Evolutionary conservation across 2,888 invertebrate species (phyloP), one percentile per base, ranked within the genome.

Genomic region (Eupeodes luniger): DNA sequence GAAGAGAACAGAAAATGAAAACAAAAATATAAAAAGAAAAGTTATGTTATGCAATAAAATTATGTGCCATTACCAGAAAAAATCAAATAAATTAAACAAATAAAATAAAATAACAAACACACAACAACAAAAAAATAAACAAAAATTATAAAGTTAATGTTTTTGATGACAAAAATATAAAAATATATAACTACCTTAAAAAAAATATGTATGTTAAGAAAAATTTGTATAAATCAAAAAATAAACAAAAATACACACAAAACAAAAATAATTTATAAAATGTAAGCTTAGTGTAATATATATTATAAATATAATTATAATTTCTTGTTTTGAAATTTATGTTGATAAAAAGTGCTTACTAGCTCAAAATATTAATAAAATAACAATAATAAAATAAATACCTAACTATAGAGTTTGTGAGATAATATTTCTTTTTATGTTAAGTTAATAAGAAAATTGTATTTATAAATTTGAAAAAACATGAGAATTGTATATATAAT

Each of bases 51-150:
- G 92, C 93, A 93, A 93, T 93, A 93, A 93, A 92, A 92, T 91
- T 91, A 92, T 93, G 93, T 93, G 93, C 93, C 93, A 92, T 93
- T 93, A 93, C 92, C 91, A 92, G 92, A 91, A 90, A 90, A 91
- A 87, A 87, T 87, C 83, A 85, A 88, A 83, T 72, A 57, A 72
- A 80, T 34, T 59, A 67, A 16, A 67, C 34, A 40, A 70, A n/a
- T 1, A 36, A 11, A 62, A 12, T 55, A 9, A 89, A 76, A 90
- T 81, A 76, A 27, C 27, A 88, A 78, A 83, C 85, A 83, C 77
- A 86, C 27, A 27, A 2, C 27, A 27, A 27, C 1, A 27, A 27
- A 27, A 27, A 27, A 27, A 19, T 19, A 19, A 19, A 27, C 27
- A 2, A 3, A 72, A 74, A 61, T 87, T 76, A 40, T 40, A 87